Base-by-base conservation (phyloP, 2,888 invertebrate species). In the Tolmerus cingulatus region DNA sequence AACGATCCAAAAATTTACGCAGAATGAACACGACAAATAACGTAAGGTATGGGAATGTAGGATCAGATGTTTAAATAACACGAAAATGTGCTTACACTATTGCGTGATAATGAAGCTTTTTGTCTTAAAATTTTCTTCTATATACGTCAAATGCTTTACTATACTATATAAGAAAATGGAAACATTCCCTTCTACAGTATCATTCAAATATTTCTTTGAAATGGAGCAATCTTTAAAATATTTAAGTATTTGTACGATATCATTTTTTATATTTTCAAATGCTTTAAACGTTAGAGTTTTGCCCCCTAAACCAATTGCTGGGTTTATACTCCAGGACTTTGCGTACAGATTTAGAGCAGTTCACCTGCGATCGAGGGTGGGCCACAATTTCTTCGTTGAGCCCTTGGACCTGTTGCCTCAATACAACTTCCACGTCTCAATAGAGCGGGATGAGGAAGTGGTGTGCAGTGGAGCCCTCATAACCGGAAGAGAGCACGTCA, bases 391-490 rank as follows among this genome's bases (percentile, higher is more conserved):
- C n/a, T 43, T 43, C 23, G 14, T 46, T 23, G 12, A 27, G 23
- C n/a, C 40, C 19, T n/a, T 14, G 9, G 43, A 46, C 3, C 19
- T 79, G 12, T 5, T 46, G 9, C 19, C 79, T 1, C 43, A 79
- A 34, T 84, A 37, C 19, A 4, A 43, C 2, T 66, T 57, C 57
- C 84, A 84, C 19, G 40, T 84, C 14, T 84, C 84, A 5, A 84
- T 84, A 7, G 84, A 84, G 23, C 27, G 84, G 40, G 37, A 4
- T 19, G 23, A 66, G 2, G 57, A 57, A 19, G 19, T 14, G 34
- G 66, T 84, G 16, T 84, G 84, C 40, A 84, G 84, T 23, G 84
- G 84, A 37, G 84, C 66, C 5, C 12, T 84, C 1, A 66, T 84
- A 14, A n/a, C 37, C 84, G 23, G 84, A 19, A 16, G n/a, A 30